A percentile compares a stretch with the other conserved stretches of the same genome.
These are phyloP conservation scores for Goniozus legneri DNA, from an alignment of 1,140 invertebrate species.

Conservation along the genomic window DNA sequence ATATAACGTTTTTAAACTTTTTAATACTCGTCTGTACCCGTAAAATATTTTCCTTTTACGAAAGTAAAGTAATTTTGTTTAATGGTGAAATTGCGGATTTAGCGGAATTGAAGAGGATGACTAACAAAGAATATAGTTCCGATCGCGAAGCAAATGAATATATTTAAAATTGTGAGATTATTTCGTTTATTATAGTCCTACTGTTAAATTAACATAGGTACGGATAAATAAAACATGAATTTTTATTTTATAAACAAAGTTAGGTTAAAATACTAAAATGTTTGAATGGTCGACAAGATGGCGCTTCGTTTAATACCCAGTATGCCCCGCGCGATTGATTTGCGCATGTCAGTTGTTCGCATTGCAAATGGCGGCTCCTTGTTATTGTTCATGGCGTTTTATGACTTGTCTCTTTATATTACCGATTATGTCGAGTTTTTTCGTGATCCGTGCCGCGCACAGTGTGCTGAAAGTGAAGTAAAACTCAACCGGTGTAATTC, in stretches of 20 bases:
- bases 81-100: neutral
- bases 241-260: conserved; percentile 1
- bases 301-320: conserved; percentile 39
- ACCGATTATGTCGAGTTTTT: conserved; percentile 58
- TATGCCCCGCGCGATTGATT: conserved; percentile 56
- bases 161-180: neutral
- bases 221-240: neutral
- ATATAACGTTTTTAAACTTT: conserved; percentile 1
- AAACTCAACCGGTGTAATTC: conserved; percentile 33
- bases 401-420: conserved; percentile 63
- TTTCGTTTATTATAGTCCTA: neutral
- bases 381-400: conserved; percentile 73
- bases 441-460: conserved; percentile 39
- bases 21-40: neutral
- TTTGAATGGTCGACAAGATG: conserved; percentile 39
- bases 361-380: conserved; percentile 76
- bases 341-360: conserved; percentile 64
- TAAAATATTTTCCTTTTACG: neutral
- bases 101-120: neutral
- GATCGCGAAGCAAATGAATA: neutral
- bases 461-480: conserved; percentile 41
- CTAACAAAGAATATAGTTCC: neutral
- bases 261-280: conserved; percentile 22
- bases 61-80: neutral
- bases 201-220: neutral